These are phyloP conservation scores for Cataglyphis hispanica DNA, from an alignment of 1,140 invertebrate species.

Conservation along the genomic window DNA sequence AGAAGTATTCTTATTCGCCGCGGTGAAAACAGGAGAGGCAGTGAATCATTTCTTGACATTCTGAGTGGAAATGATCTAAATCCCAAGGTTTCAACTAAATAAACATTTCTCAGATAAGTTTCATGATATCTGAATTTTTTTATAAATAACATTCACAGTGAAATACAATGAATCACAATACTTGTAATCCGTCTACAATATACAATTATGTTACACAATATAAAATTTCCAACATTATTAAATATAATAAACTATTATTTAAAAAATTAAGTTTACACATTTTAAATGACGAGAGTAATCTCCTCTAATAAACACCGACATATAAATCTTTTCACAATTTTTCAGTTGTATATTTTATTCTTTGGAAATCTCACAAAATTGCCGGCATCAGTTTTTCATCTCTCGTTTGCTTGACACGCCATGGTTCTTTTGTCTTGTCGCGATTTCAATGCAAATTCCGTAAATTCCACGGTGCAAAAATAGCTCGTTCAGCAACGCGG, in stretches of 20 bases:
- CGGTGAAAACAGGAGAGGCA: slow-evolving; percentile 39
- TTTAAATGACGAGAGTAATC: not conserved
- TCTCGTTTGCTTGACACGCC: slow-evolving; percentile 30
- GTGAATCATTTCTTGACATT: slow-evolving; percentile 31
- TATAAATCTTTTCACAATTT: not conserved
- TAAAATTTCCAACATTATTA: not conserved
- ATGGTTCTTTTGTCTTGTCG: slow-evolving; percentile 57
- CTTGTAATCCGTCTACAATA: not conserved
- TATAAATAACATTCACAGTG: not conserved
- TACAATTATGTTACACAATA: not conserved
- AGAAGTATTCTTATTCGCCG: slow-evolving; percentile 13
- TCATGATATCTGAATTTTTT: not conserved
- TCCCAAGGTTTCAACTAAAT: slow-evolving; percentile 17
- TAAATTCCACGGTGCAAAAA: slow-evolving; percentile 50
- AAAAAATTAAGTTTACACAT: not conserved
- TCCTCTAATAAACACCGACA: not conserved
- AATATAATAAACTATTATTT: not conserved
- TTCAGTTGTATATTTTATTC: slow-evolving; percentile 15
- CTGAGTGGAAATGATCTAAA: slow-evolving; percentile 38
- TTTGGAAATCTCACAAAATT: slow-evolving; percentile 5
- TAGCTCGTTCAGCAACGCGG: slow-evolving; percentile 35
- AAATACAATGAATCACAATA: not conserved
- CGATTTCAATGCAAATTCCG: slow-evolving; percentile 56
- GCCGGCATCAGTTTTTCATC: slow-evolving; percentile 9
- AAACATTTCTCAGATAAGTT: slow-evolving; percentile 42